Percentiles rank a stretch among this genome's conserved stretches.
These are phyloP conservation scores for Puma concolor DNA, from an alignment of 2,113 vertebrate genomes.

Conservation along the genomic window DNA sequence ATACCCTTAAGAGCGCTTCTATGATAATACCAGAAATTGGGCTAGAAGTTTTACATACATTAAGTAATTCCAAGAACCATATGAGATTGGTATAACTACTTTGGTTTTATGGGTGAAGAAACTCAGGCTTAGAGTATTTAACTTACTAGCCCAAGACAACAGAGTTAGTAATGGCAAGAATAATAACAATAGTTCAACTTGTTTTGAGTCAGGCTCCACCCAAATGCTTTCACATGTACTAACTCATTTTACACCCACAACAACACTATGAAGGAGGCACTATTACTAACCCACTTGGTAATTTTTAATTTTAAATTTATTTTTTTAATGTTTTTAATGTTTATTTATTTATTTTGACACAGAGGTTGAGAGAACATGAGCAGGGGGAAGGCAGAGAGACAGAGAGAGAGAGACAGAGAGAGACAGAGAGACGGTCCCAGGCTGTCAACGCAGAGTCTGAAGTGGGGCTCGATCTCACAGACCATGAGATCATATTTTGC, in stretches of 20 bases:
- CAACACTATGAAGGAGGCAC: not conserved
- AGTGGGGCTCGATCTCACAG: too few species aligned
- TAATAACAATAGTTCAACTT: not conserved
- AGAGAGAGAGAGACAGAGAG: too few species aligned
- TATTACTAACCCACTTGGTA: not conserved
- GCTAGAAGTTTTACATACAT: not conserved
- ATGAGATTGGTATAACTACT: not conserved
- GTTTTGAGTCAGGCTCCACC: not conserved
- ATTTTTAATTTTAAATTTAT: too few species aligned
- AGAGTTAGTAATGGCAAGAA: not conserved
- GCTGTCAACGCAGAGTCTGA: too few species aligned
- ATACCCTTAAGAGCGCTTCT: not conserved
- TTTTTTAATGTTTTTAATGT: too few species aligned
- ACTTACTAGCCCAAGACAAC: not conserved
- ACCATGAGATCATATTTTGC: too few species aligned
- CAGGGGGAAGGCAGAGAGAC: too few species aligned
- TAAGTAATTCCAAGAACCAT: not conserved
- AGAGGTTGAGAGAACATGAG: too few species aligned
- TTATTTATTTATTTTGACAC: too few species aligned
- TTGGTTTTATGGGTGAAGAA: constrained; percentile 35
- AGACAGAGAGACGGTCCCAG: too few species aligned
- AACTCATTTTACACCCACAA: not conserved
- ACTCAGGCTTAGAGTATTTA: not conserved
- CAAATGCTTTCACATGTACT: not conserved
- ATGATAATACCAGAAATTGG: not conserved